Base-by-base conservation (phyloP, 2,797 vertebrate species). In the Poeciliopsis infans region DNA sequence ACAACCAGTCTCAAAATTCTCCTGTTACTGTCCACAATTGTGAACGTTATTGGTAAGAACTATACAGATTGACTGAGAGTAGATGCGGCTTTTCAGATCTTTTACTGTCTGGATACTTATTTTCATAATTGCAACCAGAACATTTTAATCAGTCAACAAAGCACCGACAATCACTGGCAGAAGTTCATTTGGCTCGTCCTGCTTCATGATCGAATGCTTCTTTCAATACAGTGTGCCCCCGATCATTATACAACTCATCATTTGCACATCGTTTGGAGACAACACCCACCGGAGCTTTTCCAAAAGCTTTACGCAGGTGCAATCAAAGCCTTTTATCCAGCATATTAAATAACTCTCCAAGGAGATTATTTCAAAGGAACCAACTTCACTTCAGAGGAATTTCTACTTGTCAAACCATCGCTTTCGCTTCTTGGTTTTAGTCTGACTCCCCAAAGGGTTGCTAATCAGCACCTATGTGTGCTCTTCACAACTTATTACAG, bases 241-340 rank as follows among this genome's bases (percentile, higher is more conserved):
- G 88, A 87, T 94, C 84, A 87, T 91, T 93, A 92, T 83, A 88
- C 57, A 36, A 76, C 61, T 85, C 85, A 91, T 91, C 89, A 90
- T 93, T 90, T 92, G 91, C 88, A 89, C 88, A 93, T 94, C 88
- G 86, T 85, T 89, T 77, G 78, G 83, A 83, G 86, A 81, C 81
- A 82, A 84, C 86, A 74, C 73, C 41, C 78, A 76, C 88, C 89
- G 86, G 89, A 88, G 85, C 85, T 46, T 78, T 83, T 88, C 83
- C 82, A 86, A 80, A 80, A 84, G 79, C 68, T 81, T 85, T 78
- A 72, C 68, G 70, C n/a, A 41, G 47, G 79, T 78, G 76, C 64
- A 86, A 64, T 72, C 68, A 85, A 25, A 68, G 75, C 76, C 70
- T 91, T 92, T 91, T 86, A 92, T 76, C 59, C 81, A 87, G 75